Evolutionary conservation across 1,140 invertebrate species (phyloP).

Genomic region (Andrena cerasifolii): DNA sequence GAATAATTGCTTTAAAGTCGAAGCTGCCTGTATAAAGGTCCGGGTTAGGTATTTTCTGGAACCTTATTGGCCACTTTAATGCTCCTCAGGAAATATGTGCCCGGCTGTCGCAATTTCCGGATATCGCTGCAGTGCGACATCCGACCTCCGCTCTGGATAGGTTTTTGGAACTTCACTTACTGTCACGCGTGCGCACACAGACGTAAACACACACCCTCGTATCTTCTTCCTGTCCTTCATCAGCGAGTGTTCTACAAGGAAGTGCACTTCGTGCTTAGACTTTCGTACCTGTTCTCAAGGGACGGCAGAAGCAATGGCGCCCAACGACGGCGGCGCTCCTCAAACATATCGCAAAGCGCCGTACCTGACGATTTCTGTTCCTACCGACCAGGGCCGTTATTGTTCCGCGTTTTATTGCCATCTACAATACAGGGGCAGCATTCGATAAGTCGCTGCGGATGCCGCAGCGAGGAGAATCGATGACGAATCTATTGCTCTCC

Average conservation of each 20-base stretch:
- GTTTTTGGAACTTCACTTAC: conserved; percentile 10
- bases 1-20: conserved; percentile 2
- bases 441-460: background rate
- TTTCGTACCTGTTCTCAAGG: conserved; percentile 61
- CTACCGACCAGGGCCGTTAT: conserved; percentile 18
- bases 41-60: background rate
- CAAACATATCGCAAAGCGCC: background rate
- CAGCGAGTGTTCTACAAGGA: conserved; percentile 69
- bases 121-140: conserved; percentile 22
- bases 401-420: conserved; percentile 38
- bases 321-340: background rate
- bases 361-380: conserved; percentile 25
- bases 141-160: conserved; percentile 6
- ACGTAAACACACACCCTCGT: conserved; percentile 26
- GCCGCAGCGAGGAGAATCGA: too few species aligned
- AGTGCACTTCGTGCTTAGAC: conserved; percentile 74
- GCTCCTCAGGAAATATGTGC: conserved; percentile 23
- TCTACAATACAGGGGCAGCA: background rate
- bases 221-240: conserved; percentile 48
- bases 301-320: conserved; percentile 32
- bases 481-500: too few species aligned
- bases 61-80: conserved; percentile 2
- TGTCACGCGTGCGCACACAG: background rate
- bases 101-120: background rate
- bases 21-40: too few species aligned